Evolutionary conservation across 1,140 invertebrate genomes (phyloP).

Genomic region (Musca domestica): DNA sequence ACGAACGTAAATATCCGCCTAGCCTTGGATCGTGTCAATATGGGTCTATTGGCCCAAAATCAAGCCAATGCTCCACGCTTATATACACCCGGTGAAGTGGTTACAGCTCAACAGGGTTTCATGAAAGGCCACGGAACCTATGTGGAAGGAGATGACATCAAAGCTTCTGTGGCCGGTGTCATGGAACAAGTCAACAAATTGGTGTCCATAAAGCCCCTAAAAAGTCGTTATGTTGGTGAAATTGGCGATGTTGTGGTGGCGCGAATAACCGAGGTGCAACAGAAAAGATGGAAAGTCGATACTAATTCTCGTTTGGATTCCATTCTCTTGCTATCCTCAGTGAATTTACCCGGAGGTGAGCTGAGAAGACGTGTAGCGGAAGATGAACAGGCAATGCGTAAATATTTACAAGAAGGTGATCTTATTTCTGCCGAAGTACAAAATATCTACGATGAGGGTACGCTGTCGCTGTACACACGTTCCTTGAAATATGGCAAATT

Average conservation of each 20-base stretch:
- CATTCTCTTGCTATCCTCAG: slow-evolving; percentile 83
- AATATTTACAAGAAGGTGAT: slow-evolving; percentile 93
- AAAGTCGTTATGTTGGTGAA: slow-evolving; percentile 88
- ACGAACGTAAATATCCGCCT: slow-evolving; percentile 53
- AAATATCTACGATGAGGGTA: slow-evolving; percentile 86
- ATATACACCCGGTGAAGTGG: slow-evolving; percentile 84
- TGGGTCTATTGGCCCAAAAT: slow-evolving; percentile 58
- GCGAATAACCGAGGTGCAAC: slow-evolving; percentile 73
- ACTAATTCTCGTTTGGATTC: slow-evolving; percentile 89
- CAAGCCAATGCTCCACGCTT: slow-evolving; percentile 63
- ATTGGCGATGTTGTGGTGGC: slow-evolving; percentile 97
- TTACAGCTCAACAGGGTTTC: slow-evolving; percentile 78
- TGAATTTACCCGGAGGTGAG: slow-evolving; percentile 89
- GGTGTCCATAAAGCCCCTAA: slow-evolving; percentile 85
- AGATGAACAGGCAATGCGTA: slow-evolving; percentile 96
- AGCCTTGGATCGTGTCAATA: slow-evolving; percentile 60
- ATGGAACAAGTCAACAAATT: slow-evolving; percentile 94
- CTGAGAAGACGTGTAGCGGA: slow-evolving; percentile 87
- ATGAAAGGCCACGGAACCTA: slow-evolving; percentile 98
- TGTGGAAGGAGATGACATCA: slow-evolving; percentile 73
- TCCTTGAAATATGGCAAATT: slow-evolving; percentile 97
- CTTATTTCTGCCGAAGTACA: slow-evolving; percentile 96
- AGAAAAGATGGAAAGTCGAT: slow-evolving; percentile 66
- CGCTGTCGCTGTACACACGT: slow-evolving; percentile 90
- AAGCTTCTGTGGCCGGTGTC: slow-evolving; percentile 90